Conservation (phyloP, 2,113 vertebrate genomes). For the Vireo altiloquus region DNA sequence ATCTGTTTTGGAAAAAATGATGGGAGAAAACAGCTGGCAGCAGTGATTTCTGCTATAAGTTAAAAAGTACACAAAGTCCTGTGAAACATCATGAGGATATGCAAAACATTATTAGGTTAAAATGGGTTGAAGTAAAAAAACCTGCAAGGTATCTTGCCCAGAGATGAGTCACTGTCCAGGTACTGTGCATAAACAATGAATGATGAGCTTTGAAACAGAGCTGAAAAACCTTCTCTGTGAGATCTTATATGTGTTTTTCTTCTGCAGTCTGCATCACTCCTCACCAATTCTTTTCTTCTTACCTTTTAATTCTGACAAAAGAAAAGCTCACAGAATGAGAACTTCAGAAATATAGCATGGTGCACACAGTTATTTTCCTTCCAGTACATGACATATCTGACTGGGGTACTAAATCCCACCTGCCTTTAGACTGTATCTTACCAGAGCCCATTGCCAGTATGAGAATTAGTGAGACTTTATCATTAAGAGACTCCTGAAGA, state of each 20-base stretch:
- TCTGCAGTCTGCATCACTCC: neutral
- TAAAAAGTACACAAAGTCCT: neutral
- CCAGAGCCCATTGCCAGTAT: neutral
- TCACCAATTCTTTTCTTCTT: neutral
- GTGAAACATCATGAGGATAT: neutral
- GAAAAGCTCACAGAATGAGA: neutral
- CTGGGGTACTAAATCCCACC: neutral
- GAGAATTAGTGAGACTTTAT: neutral
- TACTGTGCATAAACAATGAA: neutral
- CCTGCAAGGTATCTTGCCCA: neutral
- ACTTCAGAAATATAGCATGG: neutral
- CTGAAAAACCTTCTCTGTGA: neutral
- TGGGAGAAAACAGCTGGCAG: neutral
- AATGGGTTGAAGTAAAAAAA: neutral
- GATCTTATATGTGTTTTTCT: neutral
- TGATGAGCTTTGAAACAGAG: neutral
- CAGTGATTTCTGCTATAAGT: neutral
- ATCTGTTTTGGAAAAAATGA: neutral
- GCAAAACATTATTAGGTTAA: neutral
- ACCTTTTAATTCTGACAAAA: neutral
- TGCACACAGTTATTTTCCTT: neutral
- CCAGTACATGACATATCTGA: accelerated
- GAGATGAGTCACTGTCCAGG: neutral
- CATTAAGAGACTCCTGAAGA: neutral
- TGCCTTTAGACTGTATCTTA: neutral